Evolutionary conservation across 2,797 vertebrate genomes (phyloP).

Genomic region (Phalanger gymnotis): DNA sequence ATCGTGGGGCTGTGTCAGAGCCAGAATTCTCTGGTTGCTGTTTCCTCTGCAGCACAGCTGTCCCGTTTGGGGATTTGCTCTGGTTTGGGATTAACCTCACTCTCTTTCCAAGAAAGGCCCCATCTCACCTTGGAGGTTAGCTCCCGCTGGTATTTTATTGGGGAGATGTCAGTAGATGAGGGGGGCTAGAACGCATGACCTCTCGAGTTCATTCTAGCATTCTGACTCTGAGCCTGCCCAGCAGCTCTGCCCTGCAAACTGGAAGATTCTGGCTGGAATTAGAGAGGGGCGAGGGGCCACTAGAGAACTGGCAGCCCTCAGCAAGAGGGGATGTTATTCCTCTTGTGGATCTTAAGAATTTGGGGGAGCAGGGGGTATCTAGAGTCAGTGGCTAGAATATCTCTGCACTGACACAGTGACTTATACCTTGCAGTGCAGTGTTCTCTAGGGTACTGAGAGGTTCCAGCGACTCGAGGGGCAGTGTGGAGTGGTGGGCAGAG

Average conservation of each 20-base stretch:
- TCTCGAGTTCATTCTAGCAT: not conserved
- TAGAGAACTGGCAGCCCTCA: not conserved
- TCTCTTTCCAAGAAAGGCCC: not conserved
- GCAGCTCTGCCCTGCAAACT: not conserved
- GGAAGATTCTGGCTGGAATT: not conserved
- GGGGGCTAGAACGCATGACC: not conserved
- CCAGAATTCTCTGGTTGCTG: not conserved
- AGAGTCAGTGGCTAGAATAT: not conserved
- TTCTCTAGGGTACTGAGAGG: not conserved
- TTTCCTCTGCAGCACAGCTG: not conserved
- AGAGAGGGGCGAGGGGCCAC: not conserved
- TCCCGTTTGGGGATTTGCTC: not conserved
- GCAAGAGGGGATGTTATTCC: not conserved
- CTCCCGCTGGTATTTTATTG: not conserved
- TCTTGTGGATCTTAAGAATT: not conserved
- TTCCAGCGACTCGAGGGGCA: not conserved
- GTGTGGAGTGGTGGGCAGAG: not conserved
- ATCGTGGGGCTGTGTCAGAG: not conserved
- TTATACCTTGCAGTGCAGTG: not conserved
- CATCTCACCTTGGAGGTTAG: not conserved
- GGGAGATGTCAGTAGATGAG: not conserved
- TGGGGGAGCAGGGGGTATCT: not conserved
- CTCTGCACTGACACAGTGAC: not conserved
- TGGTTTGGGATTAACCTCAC: not conserved
- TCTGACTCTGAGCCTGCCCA: not conserved